Percentiles rank a stretch among this genome's conserved stretches.
phyloP scores from a whole-genome alignment of 2,113 vertebrate species.

The Chiloscyllium plagiosum region DNA sequence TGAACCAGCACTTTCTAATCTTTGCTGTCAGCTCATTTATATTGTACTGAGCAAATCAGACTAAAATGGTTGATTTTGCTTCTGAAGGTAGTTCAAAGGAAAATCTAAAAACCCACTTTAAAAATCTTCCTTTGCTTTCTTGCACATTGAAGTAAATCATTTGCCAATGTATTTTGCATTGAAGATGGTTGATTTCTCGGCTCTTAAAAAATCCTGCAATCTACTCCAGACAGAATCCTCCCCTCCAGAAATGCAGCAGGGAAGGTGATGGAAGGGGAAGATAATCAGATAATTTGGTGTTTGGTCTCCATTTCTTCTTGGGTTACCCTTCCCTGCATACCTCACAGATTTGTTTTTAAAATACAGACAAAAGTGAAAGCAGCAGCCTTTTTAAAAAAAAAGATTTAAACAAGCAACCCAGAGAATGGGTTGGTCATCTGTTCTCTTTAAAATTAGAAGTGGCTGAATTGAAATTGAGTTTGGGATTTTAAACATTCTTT shows the following conservation, averaged over 20 bases:
- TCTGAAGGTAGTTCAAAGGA: background rate
- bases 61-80: background rate
- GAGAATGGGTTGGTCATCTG: background rate
- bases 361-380: background rate
- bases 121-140: background rate
- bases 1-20: slow-evolving; percentile 34
- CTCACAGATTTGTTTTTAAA: background rate
- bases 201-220: background rate
- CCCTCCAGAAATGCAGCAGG: too few relatives aligned
- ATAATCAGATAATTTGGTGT: too few relatives aligned
- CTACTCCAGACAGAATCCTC: background rate
- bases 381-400: background rate
- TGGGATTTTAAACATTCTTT: background rate
- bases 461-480: background rate
- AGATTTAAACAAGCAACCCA: background rate
- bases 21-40: slow-evolving; percentile 1
- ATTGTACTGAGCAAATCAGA: background rate
- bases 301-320: background rate
- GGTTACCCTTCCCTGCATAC: background rate
- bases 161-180: background rate
- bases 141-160: background rate
- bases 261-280: too few relatives aligned
- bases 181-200: background rate
- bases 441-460: background rate
- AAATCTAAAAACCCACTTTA: background rate